Conservation (phyloP, 1,140 invertebrate species). For the Drosophila pseudoananassae region DNA sequence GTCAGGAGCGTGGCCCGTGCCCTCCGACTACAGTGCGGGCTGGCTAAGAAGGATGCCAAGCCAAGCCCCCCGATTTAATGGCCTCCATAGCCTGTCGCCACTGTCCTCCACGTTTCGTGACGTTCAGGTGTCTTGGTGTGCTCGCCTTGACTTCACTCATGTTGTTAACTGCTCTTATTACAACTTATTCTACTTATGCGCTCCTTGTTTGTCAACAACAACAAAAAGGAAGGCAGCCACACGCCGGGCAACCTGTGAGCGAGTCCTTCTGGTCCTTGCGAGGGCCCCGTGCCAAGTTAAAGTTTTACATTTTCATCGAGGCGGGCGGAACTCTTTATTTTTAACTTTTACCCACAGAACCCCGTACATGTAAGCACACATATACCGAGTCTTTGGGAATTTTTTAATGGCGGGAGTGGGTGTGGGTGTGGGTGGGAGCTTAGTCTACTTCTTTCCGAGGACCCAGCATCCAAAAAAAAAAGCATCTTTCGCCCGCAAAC, state of each 20-base stretch:
- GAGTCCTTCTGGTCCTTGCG: constrained; percentile 45
- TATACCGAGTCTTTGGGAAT: constrained; percentile 1
- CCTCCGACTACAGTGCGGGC: constrained; percentile 18
- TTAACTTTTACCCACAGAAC: constrained; percentile 35
- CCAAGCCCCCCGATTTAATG: neutral
- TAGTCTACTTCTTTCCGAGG: constrained; percentile 59
- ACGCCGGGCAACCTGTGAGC: constrained; percentile 23
- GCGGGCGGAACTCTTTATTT: constrained; percentile 50
- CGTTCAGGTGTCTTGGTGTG: constrained; percentile 47
- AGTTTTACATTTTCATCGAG: constrained; percentile 71
- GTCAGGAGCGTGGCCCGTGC: constrained; percentile 45
- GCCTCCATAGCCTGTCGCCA: neutral
- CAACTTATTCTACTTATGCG: constrained; percentile 70
- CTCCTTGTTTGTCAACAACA: constrained; percentile 66
- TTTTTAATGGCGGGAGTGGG: constrained; percentile 2
- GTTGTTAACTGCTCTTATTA: constrained; percentile 81
- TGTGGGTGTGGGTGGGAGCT: constrained; percentile 18
- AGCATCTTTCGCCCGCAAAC: constrained; percentile 44
- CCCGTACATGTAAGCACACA: constrained; percentile 10
- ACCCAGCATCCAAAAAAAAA: constrained; percentile 59
- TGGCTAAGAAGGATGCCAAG: neutral
- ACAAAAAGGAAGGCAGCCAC: constrained; percentile 10
- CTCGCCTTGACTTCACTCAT: constrained; percentile 41
- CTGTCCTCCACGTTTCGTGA: constrained; percentile 41
- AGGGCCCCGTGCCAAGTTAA: constrained; percentile 36